Conservation (phyloP, 2,797 vertebrate genomes). For the Eulemur coronatus region DNA sequence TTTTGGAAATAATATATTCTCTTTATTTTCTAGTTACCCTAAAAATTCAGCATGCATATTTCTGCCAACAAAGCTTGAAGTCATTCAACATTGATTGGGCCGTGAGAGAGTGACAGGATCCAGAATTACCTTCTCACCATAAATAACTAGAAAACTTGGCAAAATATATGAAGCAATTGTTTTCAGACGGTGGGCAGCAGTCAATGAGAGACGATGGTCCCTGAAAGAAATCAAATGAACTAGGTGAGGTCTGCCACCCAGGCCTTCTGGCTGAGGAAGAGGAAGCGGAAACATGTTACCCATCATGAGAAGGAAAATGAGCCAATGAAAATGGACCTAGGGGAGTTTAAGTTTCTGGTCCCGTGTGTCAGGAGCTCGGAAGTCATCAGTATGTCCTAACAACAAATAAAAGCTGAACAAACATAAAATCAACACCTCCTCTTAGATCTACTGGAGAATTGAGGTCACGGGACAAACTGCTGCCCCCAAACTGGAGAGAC, state of each 20-base stretch:
- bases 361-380: background rate
- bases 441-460: background rate
- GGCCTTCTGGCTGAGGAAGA: background rate
- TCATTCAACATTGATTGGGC: background rate
- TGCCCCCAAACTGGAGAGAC: background rate
- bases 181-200: background rate
- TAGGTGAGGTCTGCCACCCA: background rate
- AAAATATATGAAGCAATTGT: background rate
- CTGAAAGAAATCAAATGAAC: background rate
- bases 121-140: background rate
- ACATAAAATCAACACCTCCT: background rate
- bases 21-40: background rate
- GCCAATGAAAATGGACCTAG: background rate
- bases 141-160: background rate
- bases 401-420: background rate
- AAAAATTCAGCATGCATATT: background rate
- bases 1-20: background rate
- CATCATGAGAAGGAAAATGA: background rate
- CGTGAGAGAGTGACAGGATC: background rate
- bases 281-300: background rate
- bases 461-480: background rate
- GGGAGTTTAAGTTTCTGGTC: background rate
- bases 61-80: background rate
- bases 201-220: background rate
- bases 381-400: background rate